Evolutionary conservation across 1,140 invertebrate genomes (phyloP), one percentile per base, ranked within the genome.

Genomic region (Drosophila santomea): DNA sequence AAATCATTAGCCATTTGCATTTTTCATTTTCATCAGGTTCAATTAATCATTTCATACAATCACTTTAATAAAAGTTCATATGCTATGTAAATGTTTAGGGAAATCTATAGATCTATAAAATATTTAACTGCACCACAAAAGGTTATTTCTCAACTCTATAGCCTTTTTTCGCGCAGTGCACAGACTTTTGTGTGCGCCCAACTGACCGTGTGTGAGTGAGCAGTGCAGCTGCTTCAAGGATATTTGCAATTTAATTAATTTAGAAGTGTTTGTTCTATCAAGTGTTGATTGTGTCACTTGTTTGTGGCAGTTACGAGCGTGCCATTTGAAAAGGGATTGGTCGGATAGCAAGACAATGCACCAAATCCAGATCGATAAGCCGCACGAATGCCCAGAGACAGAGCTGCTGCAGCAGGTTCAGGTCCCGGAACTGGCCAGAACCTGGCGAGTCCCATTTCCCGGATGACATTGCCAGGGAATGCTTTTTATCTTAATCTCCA

Each of bases 211-310:
- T 76, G 73, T 62, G 62, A 50, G 75, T 54, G 58, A 56, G 41
- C 38, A 67, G 8, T 79, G 79, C 84, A 80, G 64, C 61, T 67
- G 84, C 80, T 84, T 89, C 67, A 78, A 88, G 84, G 78, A 89
- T 88, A 88, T 88, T 88, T 89, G 84, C 84, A 88, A 88, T 88
- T 88, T 88, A 88, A 88, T 88, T 88, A 88, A 88, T 88, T 88
- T 88, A 89, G 84, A 88, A 88, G 84, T 88, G 84, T 88, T 88
- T 88, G 84, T 84, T 88, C 78, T 88, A 88, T 88, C 84, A 88
- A 88, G 84, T 88, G 84, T 88, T 88, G 84, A 88, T 88, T 88
- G 84, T 88, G 84, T 88, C 84, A 88, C 84, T 88, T 88, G 84
- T 86, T 86, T 86, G 83, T 79, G 83, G 79, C 79, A 86, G 78